These are phyloP conservation scores for Nycticryphes semicollaris DNA, from an alignment of 2,113 vertebrate genomes.

Conservation along the genomic window DNA sequence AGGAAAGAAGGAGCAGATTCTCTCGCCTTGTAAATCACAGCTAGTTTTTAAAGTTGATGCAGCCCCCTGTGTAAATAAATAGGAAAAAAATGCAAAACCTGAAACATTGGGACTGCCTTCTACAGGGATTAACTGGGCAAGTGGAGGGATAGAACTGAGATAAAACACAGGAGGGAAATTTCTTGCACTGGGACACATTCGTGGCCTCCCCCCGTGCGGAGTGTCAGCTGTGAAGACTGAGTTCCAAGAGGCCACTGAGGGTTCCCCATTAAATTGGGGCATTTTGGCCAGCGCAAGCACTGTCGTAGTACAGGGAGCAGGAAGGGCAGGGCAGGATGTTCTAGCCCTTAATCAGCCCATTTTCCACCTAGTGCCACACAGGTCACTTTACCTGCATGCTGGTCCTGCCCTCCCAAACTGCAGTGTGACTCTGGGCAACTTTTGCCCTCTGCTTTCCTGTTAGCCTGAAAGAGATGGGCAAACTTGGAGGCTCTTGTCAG, in stretches of 20 bases:
- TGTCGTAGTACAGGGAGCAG: background rate
- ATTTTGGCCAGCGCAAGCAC: background rate
- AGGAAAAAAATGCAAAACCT: background rate
- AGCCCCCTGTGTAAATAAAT: background rate
- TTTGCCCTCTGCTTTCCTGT: background rate
- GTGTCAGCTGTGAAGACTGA: background rate
- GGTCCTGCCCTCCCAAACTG: background rate
- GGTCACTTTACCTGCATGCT: background rate
- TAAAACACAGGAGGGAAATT: background rate
- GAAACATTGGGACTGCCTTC: background rate
- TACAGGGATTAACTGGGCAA: background rate
- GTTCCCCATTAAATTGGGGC: background rate
- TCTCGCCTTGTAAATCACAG: background rate
- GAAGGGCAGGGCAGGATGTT: background rate
- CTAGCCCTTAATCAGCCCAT: background rate
- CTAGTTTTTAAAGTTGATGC: background rate
- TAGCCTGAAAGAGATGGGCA: background rate
- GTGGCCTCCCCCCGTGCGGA: rapidly evolving
- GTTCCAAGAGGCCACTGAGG: background rate
- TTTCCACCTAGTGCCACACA: background rate
- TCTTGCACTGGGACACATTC: rapidly evolving
- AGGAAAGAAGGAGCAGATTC: background rate
- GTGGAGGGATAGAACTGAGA: background rate
- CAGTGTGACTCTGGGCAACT: background rate
- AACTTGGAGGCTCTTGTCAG: background rate